Conservation (phyloP, 2,797 vertebrate species). For the Crenichthys baileyi region DNA sequence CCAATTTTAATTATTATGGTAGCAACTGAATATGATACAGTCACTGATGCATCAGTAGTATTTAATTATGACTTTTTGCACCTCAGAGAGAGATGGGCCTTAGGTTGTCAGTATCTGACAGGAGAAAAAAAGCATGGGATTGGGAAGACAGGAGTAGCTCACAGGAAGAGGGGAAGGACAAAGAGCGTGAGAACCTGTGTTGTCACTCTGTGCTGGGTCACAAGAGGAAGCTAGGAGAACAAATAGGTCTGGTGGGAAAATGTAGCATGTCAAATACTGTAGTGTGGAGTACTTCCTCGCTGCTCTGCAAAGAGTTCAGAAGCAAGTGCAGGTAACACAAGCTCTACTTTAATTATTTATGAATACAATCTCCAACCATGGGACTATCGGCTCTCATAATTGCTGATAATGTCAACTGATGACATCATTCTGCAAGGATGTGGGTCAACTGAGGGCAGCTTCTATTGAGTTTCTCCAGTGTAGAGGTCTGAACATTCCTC, state of each 20-base stretch:
- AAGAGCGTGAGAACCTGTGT: slow-evolving; percentile 77
- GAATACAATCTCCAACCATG: neutral
- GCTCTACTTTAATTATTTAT: neutral
- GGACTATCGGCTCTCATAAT: neutral
- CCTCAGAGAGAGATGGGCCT: slow-evolving; percentile 18
- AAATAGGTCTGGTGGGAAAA: slow-evolving; percentile 38
- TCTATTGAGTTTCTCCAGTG: too few relatives aligned
- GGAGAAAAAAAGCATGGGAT: slow-evolving; percentile 31
- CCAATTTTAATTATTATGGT: neutral
- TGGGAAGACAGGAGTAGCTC: slow-evolving; percentile 45
- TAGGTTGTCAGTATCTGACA: slow-evolving; percentile 15
- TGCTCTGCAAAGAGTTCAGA: neutral
- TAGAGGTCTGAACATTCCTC: too few relatives aligned
- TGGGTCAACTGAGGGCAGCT: neutral
- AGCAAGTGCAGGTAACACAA: neutral
- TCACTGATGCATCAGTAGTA: neutral
- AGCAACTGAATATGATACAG: neutral
- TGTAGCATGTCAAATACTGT: neutral
- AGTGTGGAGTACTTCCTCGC: slow-evolving; percentile 7
- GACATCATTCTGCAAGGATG: neutral
- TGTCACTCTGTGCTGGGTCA: slow-evolving; percentile 47
- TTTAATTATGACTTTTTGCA: neutral
- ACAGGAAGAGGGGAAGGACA: slow-evolving; percentile 51
- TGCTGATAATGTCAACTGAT: neutral
- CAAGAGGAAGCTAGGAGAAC: neutral